phyloP scores from a whole-genome alignment of 1,140 invertebrate species.

The Spodoptera litura region DNA sequence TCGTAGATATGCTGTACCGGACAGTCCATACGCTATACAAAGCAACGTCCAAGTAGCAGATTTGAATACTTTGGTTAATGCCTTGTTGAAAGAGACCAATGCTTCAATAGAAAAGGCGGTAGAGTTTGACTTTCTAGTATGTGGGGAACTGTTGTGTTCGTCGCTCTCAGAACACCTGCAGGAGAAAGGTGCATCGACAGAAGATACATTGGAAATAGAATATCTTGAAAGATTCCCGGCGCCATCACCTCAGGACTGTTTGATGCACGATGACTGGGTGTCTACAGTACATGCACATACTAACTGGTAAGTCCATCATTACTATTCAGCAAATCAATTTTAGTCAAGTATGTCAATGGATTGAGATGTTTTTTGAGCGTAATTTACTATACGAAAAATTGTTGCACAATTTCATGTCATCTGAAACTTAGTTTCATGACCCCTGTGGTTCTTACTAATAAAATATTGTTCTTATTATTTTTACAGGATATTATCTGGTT shows the following conservation, averaged over 20 bases:
- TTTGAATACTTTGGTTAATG: constrained; percentile 93
- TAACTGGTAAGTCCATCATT: constrained; percentile 88
- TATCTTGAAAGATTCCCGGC: constrained; percentile 95
- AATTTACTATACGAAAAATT: too few species aligned
- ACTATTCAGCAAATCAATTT: neutral
- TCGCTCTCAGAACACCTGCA: constrained; percentile 90
- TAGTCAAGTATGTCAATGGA: neutral
- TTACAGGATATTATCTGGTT: constrained; percentile 95
- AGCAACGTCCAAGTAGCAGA: constrained; percentile 89
- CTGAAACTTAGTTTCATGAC: neutral
- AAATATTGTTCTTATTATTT: constrained; percentile 35
- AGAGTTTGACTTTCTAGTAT: constrained; percentile 96
- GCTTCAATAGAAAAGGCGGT: constrained; percentile 83
- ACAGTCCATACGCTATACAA: constrained; percentile 93
- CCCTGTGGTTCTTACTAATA: neutral
- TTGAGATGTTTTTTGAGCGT: neutral
- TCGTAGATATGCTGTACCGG: constrained; percentile 94
- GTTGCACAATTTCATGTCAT: too few species aligned
- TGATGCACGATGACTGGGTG: constrained; percentile 98
- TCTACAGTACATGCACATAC: constrained; percentile 91
- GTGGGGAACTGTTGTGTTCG: constrained; percentile 92
- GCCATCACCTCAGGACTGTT: constrained; percentile 95
- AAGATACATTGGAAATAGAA: constrained; percentile 94
- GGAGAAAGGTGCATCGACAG: constrained; percentile 89
- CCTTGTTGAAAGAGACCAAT: constrained; percentile 90